Conservation (phyloP, 2,888 invertebrate genomes). For the Agrochola circellaris region DNA sequence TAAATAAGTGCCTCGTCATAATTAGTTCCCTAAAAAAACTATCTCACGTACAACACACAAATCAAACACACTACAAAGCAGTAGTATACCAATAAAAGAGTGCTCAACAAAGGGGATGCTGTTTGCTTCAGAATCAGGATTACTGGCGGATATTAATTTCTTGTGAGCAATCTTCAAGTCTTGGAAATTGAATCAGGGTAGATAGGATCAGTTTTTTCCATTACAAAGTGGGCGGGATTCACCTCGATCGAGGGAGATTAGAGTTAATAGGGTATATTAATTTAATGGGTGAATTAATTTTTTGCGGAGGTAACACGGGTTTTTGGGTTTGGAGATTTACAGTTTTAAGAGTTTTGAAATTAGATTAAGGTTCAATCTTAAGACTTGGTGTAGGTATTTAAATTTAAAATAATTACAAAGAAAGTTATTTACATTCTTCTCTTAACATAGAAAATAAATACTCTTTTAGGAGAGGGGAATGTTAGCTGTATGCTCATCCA, state of each 20-base stretch:
- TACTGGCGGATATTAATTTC: conserved; percentile 74
- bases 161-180: conserved; percentile 71
- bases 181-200: conserved; percentile 76
- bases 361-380: conserved; percentile 15
- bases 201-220: conserved; percentile 79
- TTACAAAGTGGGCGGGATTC: conserved; percentile 73
- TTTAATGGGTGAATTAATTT: conserved; percentile 77
- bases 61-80: neutral
- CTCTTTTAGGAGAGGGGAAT: too few species aligned
- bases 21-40: too few species aligned
- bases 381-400: neutral
- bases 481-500: too few species aligned
- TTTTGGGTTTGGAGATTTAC: conserved; percentile 36
- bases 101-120: conserved; percentile 38
- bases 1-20: too few species aligned
- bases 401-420: neutral
- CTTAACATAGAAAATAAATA: too few species aligned
- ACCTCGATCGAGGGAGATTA: conserved; percentile 69
- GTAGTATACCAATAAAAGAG: conserved; percentile 33
- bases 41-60: too few species aligned
- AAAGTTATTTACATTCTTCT: neutral
- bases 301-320: conserved; percentile 64
- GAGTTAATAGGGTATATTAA: conserved; percentile 76
- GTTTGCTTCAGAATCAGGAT: conserved; percentile 65
- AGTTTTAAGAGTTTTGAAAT: conserved; percentile 28